Evolutionary conservation across 2,888 invertebrate genomes (phyloP).

Genomic region (Lypha dubia): DNA sequence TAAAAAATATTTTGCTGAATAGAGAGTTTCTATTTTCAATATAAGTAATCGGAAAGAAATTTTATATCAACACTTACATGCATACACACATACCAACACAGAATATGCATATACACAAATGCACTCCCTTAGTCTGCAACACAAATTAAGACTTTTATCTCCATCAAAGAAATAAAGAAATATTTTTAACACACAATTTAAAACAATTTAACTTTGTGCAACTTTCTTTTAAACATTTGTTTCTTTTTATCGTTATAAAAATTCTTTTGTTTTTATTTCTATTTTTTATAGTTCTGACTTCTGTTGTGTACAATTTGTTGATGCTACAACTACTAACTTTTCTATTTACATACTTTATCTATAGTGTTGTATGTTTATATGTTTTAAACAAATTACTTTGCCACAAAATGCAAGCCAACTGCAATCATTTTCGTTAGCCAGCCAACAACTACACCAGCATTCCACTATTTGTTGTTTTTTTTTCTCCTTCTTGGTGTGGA

Average conservation of each 20-base stretch:
- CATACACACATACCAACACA: neutral
- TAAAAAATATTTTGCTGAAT: slow-evolving; percentile 29
- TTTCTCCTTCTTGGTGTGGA: neutral
- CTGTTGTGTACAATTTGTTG: slow-evolving; percentile 61
- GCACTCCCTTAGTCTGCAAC: neutral
- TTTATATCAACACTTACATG: no score
- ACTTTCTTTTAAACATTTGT: slow-evolving; percentile 46
- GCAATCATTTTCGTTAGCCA: slow-evolving; percentile 66
- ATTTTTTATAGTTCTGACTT: slow-evolving; percentile 25
- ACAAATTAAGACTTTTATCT: slow-evolving; percentile 45
- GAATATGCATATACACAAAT: neutral
- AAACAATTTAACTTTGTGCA: slow-evolving; percentile 70
- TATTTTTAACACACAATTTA: slow-evolving; percentile 70
- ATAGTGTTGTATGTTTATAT: slow-evolving; percentile 14
- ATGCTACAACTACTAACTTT: slow-evolving; percentile 58
- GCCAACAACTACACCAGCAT: slow-evolving; percentile 22
- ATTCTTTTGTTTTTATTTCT: slow-evolving; percentile 39
- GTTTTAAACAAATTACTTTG: slow-evolving; percentile 66
- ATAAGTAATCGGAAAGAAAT: slow-evolving; percentile 36
- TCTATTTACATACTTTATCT: neutral
- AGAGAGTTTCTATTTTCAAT: slow-evolving; percentile 41
- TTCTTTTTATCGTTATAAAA: slow-evolving; percentile 3
- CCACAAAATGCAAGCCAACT: slow-evolving; percentile 70
- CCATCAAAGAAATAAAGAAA: slow-evolving; percentile 61
- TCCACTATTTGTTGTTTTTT: neutral